Evolutionary conservation across 2,888 invertebrate genomes (phyloP).

Genomic region (Itoplectis maculator): DNA sequence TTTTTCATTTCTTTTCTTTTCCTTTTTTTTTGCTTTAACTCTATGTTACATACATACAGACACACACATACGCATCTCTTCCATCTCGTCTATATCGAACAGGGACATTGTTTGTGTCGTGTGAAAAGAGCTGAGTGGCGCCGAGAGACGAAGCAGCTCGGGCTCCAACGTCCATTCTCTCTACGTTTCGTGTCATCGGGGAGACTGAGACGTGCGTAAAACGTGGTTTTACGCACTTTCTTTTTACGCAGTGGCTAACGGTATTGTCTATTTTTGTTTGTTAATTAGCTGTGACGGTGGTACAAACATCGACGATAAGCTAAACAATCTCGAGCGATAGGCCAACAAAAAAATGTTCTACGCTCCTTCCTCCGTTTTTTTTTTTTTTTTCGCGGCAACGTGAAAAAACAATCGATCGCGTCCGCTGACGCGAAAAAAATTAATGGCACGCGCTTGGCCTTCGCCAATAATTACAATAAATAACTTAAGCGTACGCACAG

Average conservation of each 20-base stretch:
- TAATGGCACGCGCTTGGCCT: conserved; percentile 29
- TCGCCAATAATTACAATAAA: conserved; percentile 3
- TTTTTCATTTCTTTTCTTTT: too few relatives aligned
- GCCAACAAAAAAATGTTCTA: conserved; percentile 52
- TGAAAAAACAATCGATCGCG: conserved; percentile 40
- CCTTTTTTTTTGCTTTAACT: conserved; percentile 24
- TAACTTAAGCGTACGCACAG: conserved; percentile 26
- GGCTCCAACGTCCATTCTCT: conserved; percentile 22
- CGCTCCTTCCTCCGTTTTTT: neutral
- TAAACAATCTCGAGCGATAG: conserved; percentile 56
- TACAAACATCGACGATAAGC: conserved; percentile 66
- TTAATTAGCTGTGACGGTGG: conserved; percentile 62
- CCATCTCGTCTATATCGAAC: conserved; percentile 12
- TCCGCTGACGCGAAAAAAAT: conserved; percentile 32
- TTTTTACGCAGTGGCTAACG: conserved; percentile 33
- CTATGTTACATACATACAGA: conserved; percentile 63
- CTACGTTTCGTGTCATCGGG: too few relatives aligned
- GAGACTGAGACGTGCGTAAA: too few relatives aligned
- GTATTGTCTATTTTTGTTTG: conserved; percentile 65
- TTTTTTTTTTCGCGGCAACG: conserved; percentile 2
- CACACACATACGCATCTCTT: conserved; percentile 37
- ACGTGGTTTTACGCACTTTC: conserved; percentile 36
- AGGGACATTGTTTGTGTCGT: conserved; percentile 12
- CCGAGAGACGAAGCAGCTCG: conserved; percentile 9
- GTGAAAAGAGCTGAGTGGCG: conserved; percentile 3